Conservation (phyloP, 2,888 invertebrate species). For the Lasioglossum zephyrum region DNA sequence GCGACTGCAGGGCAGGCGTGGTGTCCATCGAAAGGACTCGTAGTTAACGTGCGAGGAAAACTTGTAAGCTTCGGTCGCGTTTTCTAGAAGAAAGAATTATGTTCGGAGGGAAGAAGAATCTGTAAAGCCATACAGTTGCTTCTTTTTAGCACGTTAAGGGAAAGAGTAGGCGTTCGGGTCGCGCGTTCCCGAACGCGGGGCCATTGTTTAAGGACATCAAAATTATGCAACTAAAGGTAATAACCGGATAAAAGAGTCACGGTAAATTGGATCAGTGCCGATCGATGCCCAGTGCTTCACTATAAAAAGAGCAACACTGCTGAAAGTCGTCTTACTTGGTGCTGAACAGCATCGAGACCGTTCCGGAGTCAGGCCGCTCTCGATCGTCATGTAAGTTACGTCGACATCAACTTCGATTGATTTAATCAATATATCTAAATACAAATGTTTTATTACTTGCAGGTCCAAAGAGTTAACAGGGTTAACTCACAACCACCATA, state of each 20-base stretch:
- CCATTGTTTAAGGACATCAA: slow-evolving; percentile 40
- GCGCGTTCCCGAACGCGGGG: background rate
- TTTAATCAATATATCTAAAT: background rate
- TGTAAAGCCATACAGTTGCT: slow-evolving; percentile 39
- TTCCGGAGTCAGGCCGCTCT: background rate
- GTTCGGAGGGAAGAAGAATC: background rate
- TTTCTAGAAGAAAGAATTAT: background rate
- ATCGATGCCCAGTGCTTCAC: slow-evolving; percentile 64
- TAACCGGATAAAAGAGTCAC: slow-evolving; percentile 58
- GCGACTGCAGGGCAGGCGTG: slow-evolving; percentile 34
- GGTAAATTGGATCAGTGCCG: slow-evolving; percentile 54
- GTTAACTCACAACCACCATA: background rate
- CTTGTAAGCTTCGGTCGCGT: background rate
- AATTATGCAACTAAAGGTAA: slow-evolving; percentile 55
- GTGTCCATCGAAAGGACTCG: slow-evolving; percentile 17
- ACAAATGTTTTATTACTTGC: background rate
- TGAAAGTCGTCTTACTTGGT: slow-evolving; percentile 52
- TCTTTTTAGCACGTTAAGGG: slow-evolving; percentile 21
- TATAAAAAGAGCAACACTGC: slow-evolving; percentile 46
- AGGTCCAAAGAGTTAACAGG: background rate
- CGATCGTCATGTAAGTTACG: slow-evolving; percentile 42
- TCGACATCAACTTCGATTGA: background rate
- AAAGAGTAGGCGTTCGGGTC: slow-evolving; percentile 9
- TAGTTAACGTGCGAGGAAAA: background rate
- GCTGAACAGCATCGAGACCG: slow-evolving; percentile 50